These are phyloP conservation scores for Drosophila parvula DNA, from an alignment of 1,140 invertebrate species.

Conservation along the genomic window DNA sequence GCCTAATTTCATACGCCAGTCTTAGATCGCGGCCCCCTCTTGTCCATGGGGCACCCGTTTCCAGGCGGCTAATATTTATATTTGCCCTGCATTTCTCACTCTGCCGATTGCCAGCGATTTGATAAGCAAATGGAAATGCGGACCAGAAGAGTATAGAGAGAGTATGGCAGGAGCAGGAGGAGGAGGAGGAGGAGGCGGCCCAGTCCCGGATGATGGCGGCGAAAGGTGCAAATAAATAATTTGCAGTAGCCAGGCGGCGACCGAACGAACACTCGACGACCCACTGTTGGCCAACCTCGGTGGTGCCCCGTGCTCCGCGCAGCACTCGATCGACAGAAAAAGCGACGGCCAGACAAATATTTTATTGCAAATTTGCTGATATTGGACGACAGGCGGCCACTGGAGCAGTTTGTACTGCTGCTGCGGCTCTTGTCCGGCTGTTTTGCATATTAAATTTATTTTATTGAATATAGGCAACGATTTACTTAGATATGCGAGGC, in stretches of 20 bases:
- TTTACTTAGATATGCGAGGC: slow-evolving; percentile 59
- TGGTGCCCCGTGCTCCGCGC: slow-evolving; percentile 1
- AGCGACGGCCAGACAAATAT: slow-evolving; percentile 75
- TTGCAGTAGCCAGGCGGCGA: slow-evolving; percentile 66
- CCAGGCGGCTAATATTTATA: slow-evolving; percentile 72
- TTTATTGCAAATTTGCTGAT: slow-evolving; percentile 82
- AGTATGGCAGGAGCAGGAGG: too few relatives aligned
- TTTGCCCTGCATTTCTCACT: slow-evolving; percentile 78
- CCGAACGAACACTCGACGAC: slow-evolving; percentile 38
- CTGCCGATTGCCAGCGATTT: slow-evolving; percentile 68
- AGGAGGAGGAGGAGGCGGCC: not conserved
- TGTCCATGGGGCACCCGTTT: slow-evolving; percentile 17
- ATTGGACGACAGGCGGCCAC: slow-evolving; percentile 74
- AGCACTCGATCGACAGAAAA: slow-evolving; percentile 25
- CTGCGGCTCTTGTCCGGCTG: slow-evolving; percentile 57
- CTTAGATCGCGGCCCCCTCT: slow-evolving; percentile 20
- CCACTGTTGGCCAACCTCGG: slow-evolving; percentile 54
- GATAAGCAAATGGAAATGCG: slow-evolving; percentile 76
- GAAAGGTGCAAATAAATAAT: slow-evolving; percentile 82
- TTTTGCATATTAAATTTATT: slow-evolving; percentile 83
- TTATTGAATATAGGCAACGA: slow-evolving; percentile 73
- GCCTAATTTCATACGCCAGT: slow-evolving; percentile 70
- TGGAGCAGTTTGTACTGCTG: slow-evolving; percentile 50
- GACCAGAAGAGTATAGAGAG: slow-evolving; percentile 18
- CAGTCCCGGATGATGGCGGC: slow-evolving; percentile 47